Evolutionary conservation across 37 sponge, comb jelly and placozoan genomes (phyloP).

Genomic region (Cladorhizidae sp.): DNA sequence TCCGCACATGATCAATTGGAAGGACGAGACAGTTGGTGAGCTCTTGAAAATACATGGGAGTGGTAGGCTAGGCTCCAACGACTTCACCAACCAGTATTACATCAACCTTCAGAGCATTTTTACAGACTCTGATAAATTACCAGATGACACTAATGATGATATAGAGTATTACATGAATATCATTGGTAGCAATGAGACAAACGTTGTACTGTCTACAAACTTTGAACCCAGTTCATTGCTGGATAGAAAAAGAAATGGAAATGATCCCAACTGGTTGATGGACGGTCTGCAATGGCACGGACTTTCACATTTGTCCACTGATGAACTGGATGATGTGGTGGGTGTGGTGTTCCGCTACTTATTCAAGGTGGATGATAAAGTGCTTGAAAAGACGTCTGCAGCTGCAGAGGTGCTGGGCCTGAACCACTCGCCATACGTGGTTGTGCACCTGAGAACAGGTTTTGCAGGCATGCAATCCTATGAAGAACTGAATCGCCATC

Average conservation of each 20-base stretch:
- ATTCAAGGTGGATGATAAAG: constrained; percentile 13
- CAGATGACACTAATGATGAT: constrained; percentile 5
- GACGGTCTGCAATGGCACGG: constrained; percentile 21
- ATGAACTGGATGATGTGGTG: constrained; percentile 30
- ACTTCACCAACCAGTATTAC: background rate
- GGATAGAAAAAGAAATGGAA: background rate
- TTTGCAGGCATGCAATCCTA: constrained; percentile 20
- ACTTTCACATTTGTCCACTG: constrained; percentile 7
- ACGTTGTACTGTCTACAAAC: constrained; percentile 21
- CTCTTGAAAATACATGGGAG: too few relatives aligned
- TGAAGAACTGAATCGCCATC: constrained; percentile 1
- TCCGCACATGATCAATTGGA: constrained; percentile 33
- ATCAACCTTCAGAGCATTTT: background rate
- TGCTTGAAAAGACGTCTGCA: background rate
- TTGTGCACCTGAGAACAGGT: constrained; percentile 17
- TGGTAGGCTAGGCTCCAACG: too few relatives aligned
- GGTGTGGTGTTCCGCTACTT: constrained; percentile 41
- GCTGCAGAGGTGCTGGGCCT: constrained; percentile 18
- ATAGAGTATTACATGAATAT: background rate
- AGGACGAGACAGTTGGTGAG: background rate
- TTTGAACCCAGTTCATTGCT: constrained; percentile 23
- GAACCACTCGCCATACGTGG: too few relatives aligned
- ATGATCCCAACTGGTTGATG: background rate
- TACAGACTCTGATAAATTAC: background rate
- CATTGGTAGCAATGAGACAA: background rate